Evolutionary conservation across 2,888 invertebrate genomes (phyloP).

Genomic region (Protophormia terraenovae): DNA sequence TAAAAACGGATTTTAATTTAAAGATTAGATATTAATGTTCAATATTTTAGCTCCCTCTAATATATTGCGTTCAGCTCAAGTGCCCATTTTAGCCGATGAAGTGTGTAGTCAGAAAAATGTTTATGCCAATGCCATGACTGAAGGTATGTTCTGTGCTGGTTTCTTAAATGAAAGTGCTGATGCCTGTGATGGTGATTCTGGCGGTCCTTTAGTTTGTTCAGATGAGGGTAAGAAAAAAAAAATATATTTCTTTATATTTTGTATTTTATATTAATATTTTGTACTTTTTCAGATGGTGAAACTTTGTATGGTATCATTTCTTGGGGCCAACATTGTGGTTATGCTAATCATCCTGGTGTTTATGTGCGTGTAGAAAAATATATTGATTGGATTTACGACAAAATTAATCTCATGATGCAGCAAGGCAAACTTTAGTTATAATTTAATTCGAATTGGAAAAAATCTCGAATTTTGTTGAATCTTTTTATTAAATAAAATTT

Average conservation of each 20-base stretch:
- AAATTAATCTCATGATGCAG: conserved; percentile 80
- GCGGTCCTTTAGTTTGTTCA: conserved; percentile 90
- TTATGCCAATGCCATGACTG: conserved; percentile 85
- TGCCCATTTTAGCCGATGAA: conserved; percentile 86
- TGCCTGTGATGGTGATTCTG: conserved; percentile 92
- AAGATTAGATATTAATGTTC: background rate
- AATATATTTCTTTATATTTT: background rate
- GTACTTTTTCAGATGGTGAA: conserved; percentile 82
- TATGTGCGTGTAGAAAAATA: conserved; percentile 86
- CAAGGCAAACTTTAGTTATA: conserved; percentile 59
- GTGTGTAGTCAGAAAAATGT: conserved; percentile 86
- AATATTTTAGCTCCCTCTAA: conserved; percentile 84
- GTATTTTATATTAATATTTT: background rate
- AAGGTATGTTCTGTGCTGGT: conserved; percentile 92
- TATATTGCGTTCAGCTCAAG: conserved; percentile 85
- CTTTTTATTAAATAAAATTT: background rate
- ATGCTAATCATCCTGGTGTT: conserved; percentile 88
- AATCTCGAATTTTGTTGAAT: conserved; percentile 37
- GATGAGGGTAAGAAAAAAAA: conserved; percentile 84
- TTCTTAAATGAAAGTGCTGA: conserved; percentile 88
- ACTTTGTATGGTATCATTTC: conserved; percentile 88
- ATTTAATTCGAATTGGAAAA: background rate
- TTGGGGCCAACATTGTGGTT: conserved; percentile 90
- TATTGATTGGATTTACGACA: conserved; percentile 86
- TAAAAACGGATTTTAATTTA: background rate